Base-by-base conservation (phyloP, 1,140 invertebrate genomes). In the Leptinotarsa lineolata region DNA sequence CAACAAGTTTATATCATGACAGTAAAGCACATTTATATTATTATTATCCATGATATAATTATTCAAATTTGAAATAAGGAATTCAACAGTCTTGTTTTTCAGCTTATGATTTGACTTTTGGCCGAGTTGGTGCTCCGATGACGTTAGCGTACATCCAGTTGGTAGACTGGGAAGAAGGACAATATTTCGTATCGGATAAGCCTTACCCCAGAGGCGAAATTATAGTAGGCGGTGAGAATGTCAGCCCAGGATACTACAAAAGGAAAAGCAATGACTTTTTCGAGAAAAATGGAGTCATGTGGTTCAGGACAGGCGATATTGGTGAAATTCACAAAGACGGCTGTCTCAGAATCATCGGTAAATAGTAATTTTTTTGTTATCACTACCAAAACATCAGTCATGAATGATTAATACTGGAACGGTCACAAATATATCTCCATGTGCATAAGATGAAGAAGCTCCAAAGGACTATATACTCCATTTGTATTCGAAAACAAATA, bases 251-350 rank as follows among this genome's bases (percentile, higher is more conserved):
- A n/a, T 99, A 99, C 85, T 99, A 95, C 85, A 97, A 97, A 84
- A 90, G 96, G 72, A 88, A 91, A 11, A 91, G 92, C 60, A 95
- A 96, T 85, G 95, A 97, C 78, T 99, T 97, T 86, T 92, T 92
- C 72, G 90, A 91, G 68, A 89, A 91, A 78, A 88, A 93, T 78
- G 94, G 93, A 0, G 89, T 88, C 73, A 87, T 92, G 72, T 98
- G 96, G 94, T 99, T 99, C 85, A 92, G 91, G 79, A 96, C 95
- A 61, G 97, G 97, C 4, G 97, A 99, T 86, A 95, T 99, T 86
- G 97, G 94, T 6, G 95, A 98, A 88, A 86, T 98, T 76, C 92
- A 97, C 82, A 85, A 88, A 22, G 96, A 99, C 86, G 98, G 98
- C 46, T 93, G 91, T 79, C 90, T 99, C 58, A 95, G 94, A 88